Evolutionary conservation across 2,888 invertebrate genomes (phyloP), one percentile per base, ranked within the genome.

Genomic region (Synergus laeviventris): DNA sequence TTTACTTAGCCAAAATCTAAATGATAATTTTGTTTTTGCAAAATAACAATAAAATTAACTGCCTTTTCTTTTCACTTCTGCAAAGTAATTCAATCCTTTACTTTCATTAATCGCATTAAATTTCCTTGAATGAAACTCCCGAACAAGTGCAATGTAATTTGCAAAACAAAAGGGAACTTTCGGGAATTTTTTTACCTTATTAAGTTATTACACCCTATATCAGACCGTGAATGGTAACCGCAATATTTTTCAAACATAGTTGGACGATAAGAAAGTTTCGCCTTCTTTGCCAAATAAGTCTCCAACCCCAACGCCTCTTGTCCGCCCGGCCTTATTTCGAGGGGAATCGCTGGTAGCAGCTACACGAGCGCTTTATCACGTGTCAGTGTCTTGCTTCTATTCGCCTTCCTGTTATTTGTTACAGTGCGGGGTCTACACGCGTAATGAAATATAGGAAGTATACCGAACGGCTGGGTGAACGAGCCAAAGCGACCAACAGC

Each of bases 391-490:
- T 84, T 83, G 81, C 79, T 80, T 80, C 81, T 81, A 75, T 82
- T 80, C 77, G 79, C 76, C 80, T 85, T 81, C 83, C 81, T 81
- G 81, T 83, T 85, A 84, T 85, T 86, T 86, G 87, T 86, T 86
- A 84, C 84, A 84, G 82, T 82, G 78, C 81, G 78, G 81, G 82
- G 83, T 83, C 82, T 79, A 80, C 74, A 80, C 82, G 79, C 79
- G 81, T 84, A 84, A 87, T 87, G 85, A 86, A 86, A 85, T 86
- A 84, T 85, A 82, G 80, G 84, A 82, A 83, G 82, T 76, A n/a
- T n/a, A 77, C 78, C 79, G 16, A 78, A 76, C 73, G 79, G 45
- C 45, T 16, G 11, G 66, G 66, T 45, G 45, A 49, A 66, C 42
- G 66, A 66, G 66, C 66, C 66, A 73, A 59, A 73, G 49, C 73